phyloP scores from a whole-genome alignment of 2,797 vertebrate species.

The Aplochiton taeniatus region DNA sequence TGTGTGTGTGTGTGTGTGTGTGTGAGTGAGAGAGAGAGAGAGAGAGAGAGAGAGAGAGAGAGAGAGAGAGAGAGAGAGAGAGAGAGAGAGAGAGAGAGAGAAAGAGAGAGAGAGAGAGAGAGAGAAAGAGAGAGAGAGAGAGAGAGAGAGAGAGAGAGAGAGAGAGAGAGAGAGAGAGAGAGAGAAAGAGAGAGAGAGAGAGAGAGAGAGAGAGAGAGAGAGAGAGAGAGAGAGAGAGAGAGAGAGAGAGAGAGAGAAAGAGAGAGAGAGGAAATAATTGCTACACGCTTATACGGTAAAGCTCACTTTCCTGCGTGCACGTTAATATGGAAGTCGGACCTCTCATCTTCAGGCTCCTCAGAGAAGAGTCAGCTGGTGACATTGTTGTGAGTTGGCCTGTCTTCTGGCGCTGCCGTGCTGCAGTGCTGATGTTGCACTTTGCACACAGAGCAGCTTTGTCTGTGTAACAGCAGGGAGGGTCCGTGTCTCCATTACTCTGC shows the following conservation, averaged over 20 bases:
- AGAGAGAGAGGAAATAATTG: slow-evolving; percentile 34
- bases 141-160: background rate
- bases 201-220: background rate
- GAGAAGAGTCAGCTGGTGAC: too few relatives aligned
- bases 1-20: too few relatives aligned
- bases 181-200: slow-evolving; percentile 1
- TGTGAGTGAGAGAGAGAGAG: too few relatives aligned
- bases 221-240: slow-evolving; percentile 8
- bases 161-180: slow-evolving; percentile 4
- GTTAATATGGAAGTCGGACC: too few relatives aligned
- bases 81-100: background rate
- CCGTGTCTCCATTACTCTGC: slow-evolving; percentile 42
- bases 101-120: background rate
- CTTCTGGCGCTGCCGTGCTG: too few relatives aligned
- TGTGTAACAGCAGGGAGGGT: slow-evolving; percentile 5
- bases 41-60: too few relatives aligned
- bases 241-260: background rate
- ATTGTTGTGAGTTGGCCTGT: too few relatives aligned
- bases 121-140: slow-evolving; percentile 1
- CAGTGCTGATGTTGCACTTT: too few relatives aligned
- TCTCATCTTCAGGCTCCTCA: too few relatives aligned
- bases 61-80: too few relatives aligned
- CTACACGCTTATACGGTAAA: slow-evolving; percentile 47
- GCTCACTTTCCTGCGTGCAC: background rate
- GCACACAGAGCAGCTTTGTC: too few relatives aligned